Conservation (phyloP, 2,888 invertebrate genomes). For the Eudemis profundana region DNA sequence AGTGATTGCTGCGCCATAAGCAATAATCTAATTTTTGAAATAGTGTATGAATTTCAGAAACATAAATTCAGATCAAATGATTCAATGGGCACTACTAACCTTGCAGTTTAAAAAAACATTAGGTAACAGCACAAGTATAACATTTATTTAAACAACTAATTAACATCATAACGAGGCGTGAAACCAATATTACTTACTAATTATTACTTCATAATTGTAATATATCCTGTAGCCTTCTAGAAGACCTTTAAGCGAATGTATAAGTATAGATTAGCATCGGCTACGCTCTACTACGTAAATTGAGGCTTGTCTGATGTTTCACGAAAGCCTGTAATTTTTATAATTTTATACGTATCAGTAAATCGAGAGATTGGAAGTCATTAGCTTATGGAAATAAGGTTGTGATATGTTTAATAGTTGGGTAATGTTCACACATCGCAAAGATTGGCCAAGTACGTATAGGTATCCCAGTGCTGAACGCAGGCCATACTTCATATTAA, state of each 20-base stretch:
- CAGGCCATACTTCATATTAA: too few relatives aligned
- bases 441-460: too few relatives aligned
- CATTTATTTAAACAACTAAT: slow-evolving; percentile 25
- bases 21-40: too few relatives aligned
- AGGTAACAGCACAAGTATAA: not conserved
- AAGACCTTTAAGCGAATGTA: slow-evolving; percentile 15
- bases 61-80: too few relatives aligned
- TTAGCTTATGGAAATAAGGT: not conserved
- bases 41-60: too few relatives aligned
- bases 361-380: not conserved
- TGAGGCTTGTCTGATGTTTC: slow-evolving; percentile 26
- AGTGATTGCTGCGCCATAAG: too few relatives aligned
- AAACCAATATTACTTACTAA: slow-evolving; percentile 33
- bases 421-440: not conserved
- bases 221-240: slow-evolving; percentile 35
- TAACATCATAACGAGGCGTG: slow-evolving; percentile 23
- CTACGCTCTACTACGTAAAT: slow-evolving; percentile 32
- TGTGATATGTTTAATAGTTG: not conserved
- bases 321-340: slow-evolving; percentile 2
- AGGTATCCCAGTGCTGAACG: too few relatives aligned
- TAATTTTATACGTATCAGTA: slow-evolving; percentile 4
- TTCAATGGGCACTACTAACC: too few relatives aligned
- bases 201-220: slow-evolving; percentile 32
- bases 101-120: not conserved
- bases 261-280: slow-evolving; percentile 18